phyloP scores from a whole-genome alignment of 1,140 invertebrate species.

The Arion vulgaris region DNA sequence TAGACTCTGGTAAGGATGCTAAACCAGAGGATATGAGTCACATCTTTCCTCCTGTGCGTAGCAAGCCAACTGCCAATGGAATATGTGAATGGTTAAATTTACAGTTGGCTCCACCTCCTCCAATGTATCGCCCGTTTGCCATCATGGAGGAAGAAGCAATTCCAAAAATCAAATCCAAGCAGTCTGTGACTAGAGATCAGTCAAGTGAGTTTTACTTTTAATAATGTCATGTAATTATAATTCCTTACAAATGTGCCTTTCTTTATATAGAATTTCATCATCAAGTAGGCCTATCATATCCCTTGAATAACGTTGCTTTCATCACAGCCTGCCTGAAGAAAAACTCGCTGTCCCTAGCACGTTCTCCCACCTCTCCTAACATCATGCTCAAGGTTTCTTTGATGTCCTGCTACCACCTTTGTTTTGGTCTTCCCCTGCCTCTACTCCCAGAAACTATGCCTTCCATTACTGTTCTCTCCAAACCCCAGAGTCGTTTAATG shows the following conservation, averaged over 20 bases:
- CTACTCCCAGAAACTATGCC: no score
- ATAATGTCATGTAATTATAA: background rate
- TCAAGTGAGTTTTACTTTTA: constrained; percentile 19
- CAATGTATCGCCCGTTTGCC: constrained; percentile 67
- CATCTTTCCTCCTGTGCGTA: constrained; percentile 59
- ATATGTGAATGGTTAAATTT: constrained; percentile 56
- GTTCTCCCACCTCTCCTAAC: no score
- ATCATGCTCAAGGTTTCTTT: no score
- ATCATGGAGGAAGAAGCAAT: constrained; percentile 43
- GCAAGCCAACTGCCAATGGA: constrained; percentile 54
- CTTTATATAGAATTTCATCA: no score
- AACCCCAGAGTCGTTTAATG: no score
- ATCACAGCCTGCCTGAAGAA: no score
- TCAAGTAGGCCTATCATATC: no score
- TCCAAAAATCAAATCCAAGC: constrained; percentile 27
- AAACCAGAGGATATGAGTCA: constrained; percentile 40
- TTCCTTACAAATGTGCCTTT: background rate
- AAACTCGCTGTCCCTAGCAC: no score
- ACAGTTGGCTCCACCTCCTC: constrained; percentile 63
- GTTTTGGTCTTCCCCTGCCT: no score
- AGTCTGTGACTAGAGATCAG: constrained; percentile 30
- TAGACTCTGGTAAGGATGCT: background rate
- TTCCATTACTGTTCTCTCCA: no score
- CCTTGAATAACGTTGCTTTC: no score
- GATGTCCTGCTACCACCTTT: no score